These are phyloP conservation scores for Lasiommata megera DNA, from an alignment of 2,888 invertebrate species.

Conservation along the genomic window DNA sequence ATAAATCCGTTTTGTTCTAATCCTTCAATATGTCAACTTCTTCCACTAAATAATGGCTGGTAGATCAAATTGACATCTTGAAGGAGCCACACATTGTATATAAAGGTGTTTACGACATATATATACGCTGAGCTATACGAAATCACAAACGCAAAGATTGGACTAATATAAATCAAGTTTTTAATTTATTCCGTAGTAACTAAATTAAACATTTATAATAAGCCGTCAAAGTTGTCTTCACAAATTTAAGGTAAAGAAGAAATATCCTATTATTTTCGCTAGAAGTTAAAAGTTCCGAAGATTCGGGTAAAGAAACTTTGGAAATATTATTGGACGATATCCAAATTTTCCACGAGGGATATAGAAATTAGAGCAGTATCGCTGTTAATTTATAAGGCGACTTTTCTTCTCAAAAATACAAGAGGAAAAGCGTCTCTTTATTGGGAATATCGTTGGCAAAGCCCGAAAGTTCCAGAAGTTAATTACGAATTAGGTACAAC, in stretches of 20 bases:
- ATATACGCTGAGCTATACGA: no score
- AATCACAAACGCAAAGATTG: no score
- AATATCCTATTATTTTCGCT: not conserved
- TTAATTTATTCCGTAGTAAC: no score
- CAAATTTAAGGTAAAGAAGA: not conserved
- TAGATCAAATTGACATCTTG: no score
- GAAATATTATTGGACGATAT: constrained; percentile 17
- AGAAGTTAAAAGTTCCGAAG: not conserved
- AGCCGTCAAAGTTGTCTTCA: not conserved
- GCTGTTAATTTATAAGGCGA: constrained; percentile 4
- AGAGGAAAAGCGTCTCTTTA: not conserved
- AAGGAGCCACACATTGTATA: no score
- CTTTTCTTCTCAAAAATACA: not conserved
- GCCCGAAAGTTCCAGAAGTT: not conserved
- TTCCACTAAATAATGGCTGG: no score
- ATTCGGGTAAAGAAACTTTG: not conserved
- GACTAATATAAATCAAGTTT: no score
- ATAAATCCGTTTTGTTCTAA: no score
- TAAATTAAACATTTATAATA: no score
- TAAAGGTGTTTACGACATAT: no score
- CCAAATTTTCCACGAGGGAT: not conserved
- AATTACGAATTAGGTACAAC: not conserved
- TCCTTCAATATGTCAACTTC: no score
- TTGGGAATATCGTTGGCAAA: not conserved
- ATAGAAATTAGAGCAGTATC: not conserved